Percentiles rank a stretch among this genome's conserved stretches.
Evolutionary conservation across 2,888 invertebrate species (phyloP).

Genomic region (Shargacucullia verbasci): DNA sequence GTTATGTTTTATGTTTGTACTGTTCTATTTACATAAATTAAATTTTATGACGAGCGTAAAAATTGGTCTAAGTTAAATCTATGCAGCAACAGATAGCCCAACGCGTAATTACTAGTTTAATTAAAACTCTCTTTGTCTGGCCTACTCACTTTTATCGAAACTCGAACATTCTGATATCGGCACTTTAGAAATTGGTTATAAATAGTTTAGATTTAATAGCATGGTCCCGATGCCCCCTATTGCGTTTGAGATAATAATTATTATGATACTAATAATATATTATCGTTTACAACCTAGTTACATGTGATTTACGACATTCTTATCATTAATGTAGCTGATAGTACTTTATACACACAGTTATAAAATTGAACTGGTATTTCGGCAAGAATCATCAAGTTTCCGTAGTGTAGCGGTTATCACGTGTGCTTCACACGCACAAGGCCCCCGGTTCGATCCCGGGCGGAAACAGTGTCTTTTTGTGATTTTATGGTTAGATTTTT

Average conservation of each 20-base stretch:
- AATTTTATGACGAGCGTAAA: too few species aligned
- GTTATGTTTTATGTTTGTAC: too few species aligned
- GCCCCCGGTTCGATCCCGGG: conserved; percentile 92
- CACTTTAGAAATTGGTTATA: conserved; percentile 22
- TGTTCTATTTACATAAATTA: too few species aligned
- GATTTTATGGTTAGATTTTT: conserved; percentile 3
- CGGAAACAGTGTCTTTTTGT: conserved; percentile 85
- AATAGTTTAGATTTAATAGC: conserved; percentile 27
- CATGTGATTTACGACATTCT: conserved; percentile 32
- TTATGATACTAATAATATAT: conserved; percentile 33
- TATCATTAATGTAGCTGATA: conserved; percentile 29
- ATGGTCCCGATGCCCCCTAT: conserved; percentile 34
- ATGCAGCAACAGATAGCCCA: not conserved
- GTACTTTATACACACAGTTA: not conserved
- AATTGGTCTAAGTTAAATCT: too few species aligned
- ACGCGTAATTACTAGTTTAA: not conserved
- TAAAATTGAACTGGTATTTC: conserved; percentile 4
- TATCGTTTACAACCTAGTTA: conserved; percentile 42
- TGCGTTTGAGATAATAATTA: conserved; percentile 16
- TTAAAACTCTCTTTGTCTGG: not conserved
- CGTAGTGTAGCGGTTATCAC: conserved; percentile 94
- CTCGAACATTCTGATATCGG: conserved; percentile 5
- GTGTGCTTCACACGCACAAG: conserved; percentile 94
- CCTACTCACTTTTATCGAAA: not conserved
- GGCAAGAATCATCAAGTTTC: conserved; percentile 75